These are phyloP conservation scores for Ceratitis capitata DNA, from an alignment of 1,140 invertebrate genomes.

Conservation along the genomic window DNA sequence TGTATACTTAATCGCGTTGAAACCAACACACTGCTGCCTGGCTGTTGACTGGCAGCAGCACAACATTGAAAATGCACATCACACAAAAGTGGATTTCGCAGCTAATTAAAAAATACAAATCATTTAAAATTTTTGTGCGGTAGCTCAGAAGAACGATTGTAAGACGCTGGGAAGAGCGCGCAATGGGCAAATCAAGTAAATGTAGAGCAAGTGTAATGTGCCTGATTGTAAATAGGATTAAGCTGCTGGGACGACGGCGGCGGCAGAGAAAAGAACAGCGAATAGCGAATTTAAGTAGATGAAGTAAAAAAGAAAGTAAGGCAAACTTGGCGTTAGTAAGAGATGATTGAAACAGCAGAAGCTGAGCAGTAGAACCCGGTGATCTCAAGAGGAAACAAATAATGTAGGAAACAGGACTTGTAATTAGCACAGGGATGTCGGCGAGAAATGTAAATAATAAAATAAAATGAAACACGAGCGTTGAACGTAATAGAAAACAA, in stretches of 20 bases:
- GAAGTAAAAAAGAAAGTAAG: not conserved
- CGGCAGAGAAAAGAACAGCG: not conserved
- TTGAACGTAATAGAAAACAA: not conserved
- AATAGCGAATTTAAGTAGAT: not conserved
- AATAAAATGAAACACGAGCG: not conserved
- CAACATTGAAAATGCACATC: conserved; percentile 8
- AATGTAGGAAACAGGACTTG: not conserved
- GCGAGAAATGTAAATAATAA: not conserved
- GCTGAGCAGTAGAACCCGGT: not conserved
- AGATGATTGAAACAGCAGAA: not conserved
- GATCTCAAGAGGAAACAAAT: not conserved
- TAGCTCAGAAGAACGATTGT: not conserved
- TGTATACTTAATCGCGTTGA: not conserved
- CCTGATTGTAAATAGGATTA: not conserved
- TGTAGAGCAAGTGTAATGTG: not conserved
- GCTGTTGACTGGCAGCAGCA: not conserved
- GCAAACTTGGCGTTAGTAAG: not conserved
- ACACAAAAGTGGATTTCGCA: conserved; percentile 18
- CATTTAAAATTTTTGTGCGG: conserved; percentile 26
- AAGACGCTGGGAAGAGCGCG: not conserved
- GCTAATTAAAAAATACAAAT: conserved; percentile 27
- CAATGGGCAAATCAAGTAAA: not conserved
- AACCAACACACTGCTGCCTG: no score
- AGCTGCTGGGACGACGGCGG: not conserved
- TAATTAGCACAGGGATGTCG: not conserved